Evolutionary conservation across 1,140 invertebrate species (phyloP), one percentile per base, ranked within the genome.

Genomic region (Homarus americanus): DNA sequence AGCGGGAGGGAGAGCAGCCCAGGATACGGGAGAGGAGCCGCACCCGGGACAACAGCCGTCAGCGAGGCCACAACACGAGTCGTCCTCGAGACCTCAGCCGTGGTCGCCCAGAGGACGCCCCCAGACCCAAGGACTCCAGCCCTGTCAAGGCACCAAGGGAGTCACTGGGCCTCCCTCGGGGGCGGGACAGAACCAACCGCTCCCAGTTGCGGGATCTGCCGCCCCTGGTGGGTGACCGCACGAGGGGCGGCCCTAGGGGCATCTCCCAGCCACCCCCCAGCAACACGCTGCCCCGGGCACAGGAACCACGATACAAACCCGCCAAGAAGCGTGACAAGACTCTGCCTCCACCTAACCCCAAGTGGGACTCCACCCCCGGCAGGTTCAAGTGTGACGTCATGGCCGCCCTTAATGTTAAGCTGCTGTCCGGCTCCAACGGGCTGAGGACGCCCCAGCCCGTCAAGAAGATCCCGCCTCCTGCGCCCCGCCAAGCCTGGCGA

Each of bases 141-240:
- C 87, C 87, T 32, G 44, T 89, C 41, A 83, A 73, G 69, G 17
- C 79, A 10, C 87, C 87, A 10, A 66, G 87, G 44, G 87, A 89
- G 34, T 89, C 87, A 28, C 79, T 89, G 66, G 87, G 79, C 5
- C 87, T 73, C 17, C 87, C 87, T 40, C 66, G 87, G 69, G 87
- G 87, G 15, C 38, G 87, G 38, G 87, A 89, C 79, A 72, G 87
- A 40, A 89, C 87, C 63, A 89, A 89, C 49, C 87, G 87, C 63
- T 89, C 87, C 20, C 87, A 89, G 32, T n/a, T 80, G 15, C 78
- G 87, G 58, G 87, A 89, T 49, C 79, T 89, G 24, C 87, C 87
- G 15, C 87, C 87, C 78, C n/a, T 89, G n/a, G 79, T 63, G 2
- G 79, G 53, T 40, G 34, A 66, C 40, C 53, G 41, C 15, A 15